Evolutionary conservation across 1,140 invertebrate genomes (phyloP).

Genomic region (Atopsyche davidsoni): DNA sequence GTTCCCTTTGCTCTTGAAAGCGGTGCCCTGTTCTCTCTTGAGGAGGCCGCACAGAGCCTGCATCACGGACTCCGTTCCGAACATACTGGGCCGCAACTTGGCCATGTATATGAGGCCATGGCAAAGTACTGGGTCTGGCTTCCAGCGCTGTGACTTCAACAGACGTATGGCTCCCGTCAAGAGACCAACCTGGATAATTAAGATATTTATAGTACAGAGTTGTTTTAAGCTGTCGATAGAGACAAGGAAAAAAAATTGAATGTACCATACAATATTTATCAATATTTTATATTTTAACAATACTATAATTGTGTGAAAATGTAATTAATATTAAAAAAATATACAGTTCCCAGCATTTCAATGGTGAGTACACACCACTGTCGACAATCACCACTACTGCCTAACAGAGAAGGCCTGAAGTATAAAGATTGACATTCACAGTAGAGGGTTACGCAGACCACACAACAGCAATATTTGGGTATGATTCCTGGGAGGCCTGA

Average conservation of each 20-base stretch:
- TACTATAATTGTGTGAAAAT: too few species aligned
- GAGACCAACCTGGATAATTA: conserved; percentile 38
- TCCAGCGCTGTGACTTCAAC: conserved; percentile 61
- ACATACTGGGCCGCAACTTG: conserved; percentile 73
- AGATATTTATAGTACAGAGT: neutral
- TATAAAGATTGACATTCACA: too few species aligned
- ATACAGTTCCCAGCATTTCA: too few species aligned
- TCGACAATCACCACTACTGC: too few species aligned
- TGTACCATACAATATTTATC: neutral
- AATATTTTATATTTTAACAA: too few species aligned
- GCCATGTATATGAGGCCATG: conserved; percentile 75
- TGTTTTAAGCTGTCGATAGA: neutral
- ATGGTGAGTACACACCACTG: too few species aligned
- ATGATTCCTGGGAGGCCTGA: too few species aligned
- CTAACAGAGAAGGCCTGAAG: too few species aligned
- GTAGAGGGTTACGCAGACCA: too few species aligned
- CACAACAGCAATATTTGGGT: too few species aligned
- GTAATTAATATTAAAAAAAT: too few species aligned
- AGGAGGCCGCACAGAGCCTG: conserved; percentile 78
- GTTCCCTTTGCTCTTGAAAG: conserved; percentile 74
- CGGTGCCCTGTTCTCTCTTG: conserved; percentile 66
- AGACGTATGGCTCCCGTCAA: conserved; percentile 58
- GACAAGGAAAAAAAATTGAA: neutral
- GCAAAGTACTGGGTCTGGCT: conserved; percentile 74
- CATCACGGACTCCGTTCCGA: conserved; percentile 71